Percentiles rank a stretch among this genome's conserved stretches.
Conservation (phyloP, 2,797 vertebrate species). For the Setipinna tenuifilis region DNA sequence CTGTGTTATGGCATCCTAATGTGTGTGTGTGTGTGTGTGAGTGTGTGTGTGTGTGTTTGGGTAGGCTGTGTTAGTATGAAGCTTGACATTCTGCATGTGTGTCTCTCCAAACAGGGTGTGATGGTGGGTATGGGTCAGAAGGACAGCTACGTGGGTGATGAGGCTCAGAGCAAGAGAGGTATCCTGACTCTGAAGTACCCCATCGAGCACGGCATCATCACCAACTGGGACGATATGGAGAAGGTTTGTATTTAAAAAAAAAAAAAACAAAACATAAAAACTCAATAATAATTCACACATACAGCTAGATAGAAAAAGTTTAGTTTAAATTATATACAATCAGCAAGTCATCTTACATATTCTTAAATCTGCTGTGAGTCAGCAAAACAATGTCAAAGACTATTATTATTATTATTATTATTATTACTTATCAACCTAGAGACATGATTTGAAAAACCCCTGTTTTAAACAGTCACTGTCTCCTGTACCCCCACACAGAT, state of each 20-base stretch:
- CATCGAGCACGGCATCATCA: slow-evolving; percentile 97
- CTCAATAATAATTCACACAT: neutral
- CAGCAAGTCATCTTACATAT: too few species aligned
- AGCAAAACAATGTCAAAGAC: too few species aligned
- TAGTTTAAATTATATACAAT: neutral
- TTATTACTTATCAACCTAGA: neutral
- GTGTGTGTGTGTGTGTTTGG: too few species aligned
- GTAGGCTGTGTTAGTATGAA: neutral
- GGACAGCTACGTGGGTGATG: slow-evolving; percentile 96
- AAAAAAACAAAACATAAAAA: neutral
- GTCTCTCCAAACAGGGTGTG: slow-evolving; percentile 81
- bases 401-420: neutral
- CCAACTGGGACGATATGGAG: slow-evolving; percentile 99
- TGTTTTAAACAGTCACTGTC: neutral
- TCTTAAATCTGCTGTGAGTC: too few species aligned
- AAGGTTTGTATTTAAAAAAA: slow-evolving; percentile 75
- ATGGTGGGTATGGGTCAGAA: slow-evolving; percentile 99
- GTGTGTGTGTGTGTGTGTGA: neutral
- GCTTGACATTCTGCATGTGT: slow-evolving; percentile 42
- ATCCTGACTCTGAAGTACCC: slow-evolving; percentile 98
- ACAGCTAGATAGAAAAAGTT: neutral
- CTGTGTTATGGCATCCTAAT: too few species aligned
- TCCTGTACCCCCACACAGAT: slow-evolving; percentile 73
- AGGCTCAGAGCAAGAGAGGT: slow-evolving; percentile 97
- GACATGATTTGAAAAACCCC: too few species aligned